Evolutionary conservation across 2,797 vertebrate genomes (phyloP).

Genomic region (Sardinella longiceps): DNA sequence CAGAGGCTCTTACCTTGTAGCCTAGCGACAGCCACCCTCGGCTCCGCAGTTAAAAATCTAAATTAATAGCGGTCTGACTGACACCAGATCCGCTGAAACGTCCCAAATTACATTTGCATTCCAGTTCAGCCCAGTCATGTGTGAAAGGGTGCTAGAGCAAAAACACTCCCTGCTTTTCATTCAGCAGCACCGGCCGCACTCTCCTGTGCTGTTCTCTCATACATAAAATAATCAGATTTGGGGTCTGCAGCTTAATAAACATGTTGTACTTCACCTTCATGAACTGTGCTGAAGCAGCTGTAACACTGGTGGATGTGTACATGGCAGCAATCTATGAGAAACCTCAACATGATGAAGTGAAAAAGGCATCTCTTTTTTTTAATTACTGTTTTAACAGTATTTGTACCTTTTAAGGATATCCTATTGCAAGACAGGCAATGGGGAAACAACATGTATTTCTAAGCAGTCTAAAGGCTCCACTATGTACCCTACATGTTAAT

Average conservation of each 20-base stretch:
- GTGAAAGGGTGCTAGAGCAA: background rate
- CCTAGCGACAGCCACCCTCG: background rate
- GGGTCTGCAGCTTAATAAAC: background rate
- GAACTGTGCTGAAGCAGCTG: background rate
- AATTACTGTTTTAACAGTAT: no score
- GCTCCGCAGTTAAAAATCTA: slow-evolving; percentile 14
- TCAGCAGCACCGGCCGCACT: background rate
- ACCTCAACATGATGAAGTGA: no score
- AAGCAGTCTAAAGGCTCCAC: no score
- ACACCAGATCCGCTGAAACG: slow-evolving; percentile 5
- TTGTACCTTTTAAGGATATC: no score
- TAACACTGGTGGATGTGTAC: background rate
- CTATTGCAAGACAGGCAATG: no score
- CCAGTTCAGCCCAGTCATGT: slow-evolving; percentile 5
- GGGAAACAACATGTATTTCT: no score
- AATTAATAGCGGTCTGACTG: slow-evolving; percentile 5
- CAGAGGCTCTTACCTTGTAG: background rate
- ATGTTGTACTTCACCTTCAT: background rate
- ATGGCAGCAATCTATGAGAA: no score
- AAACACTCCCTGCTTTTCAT: background rate
- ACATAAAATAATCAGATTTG: background rate
- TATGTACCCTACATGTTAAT: no score
- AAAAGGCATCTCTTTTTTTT: no score
- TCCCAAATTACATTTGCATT: slow-evolving; percentile 25
- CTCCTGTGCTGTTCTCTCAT: background rate